These are phyloP conservation scores for Cossypha niveicapilla DNA, from an alignment of 2,797 vertebrate species.

Conservation along the genomic window DNA sequence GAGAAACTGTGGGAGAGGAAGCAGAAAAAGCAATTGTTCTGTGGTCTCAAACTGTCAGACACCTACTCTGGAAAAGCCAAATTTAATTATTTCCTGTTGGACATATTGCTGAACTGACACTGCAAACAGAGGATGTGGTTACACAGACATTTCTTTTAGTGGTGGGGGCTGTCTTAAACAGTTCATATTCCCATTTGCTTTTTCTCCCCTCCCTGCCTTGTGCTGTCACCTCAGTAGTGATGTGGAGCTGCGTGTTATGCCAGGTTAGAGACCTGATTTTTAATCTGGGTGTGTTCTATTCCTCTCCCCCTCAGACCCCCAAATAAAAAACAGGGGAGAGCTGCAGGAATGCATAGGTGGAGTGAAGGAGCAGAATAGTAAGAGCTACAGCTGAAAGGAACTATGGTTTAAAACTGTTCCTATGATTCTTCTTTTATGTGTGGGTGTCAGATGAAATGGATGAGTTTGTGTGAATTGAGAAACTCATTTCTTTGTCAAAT, in stretches of 20 bases:
- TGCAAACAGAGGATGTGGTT: slow-evolving; percentile 59
- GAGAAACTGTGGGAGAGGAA: slow-evolving; percentile 46
- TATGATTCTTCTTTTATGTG: not conserved
- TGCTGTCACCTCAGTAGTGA: not conserved
- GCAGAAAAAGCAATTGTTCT: slow-evolving; percentile 37
- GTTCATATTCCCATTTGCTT: not conserved
- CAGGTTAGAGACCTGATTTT: not conserved
- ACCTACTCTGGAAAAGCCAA: slow-evolving; percentile 45
- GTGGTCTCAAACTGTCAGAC: not conserved
- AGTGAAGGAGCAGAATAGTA: not conserved
- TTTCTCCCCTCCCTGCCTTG: not conserved
- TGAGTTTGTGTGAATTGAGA: not conserved
- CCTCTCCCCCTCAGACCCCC: not conserved
- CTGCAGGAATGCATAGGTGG: not conserved
- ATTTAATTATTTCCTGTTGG: slow-evolving; percentile 61
- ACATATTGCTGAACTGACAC: slow-evolving; percentile 26
- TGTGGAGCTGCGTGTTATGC: not conserved
- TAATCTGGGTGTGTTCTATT: not conserved
- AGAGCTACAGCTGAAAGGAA: not conserved
- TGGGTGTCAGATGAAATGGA: not conserved
- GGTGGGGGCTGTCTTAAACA: not conserved
- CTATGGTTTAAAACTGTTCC: not conserved
- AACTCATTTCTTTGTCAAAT: not conserved
- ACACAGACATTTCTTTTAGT: not conserved
- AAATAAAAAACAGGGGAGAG: not conserved